phyloP scores from a whole-genome alignment of 2,113 vertebrate genomes.

The Oxygymnocypris stewartii region DNA sequence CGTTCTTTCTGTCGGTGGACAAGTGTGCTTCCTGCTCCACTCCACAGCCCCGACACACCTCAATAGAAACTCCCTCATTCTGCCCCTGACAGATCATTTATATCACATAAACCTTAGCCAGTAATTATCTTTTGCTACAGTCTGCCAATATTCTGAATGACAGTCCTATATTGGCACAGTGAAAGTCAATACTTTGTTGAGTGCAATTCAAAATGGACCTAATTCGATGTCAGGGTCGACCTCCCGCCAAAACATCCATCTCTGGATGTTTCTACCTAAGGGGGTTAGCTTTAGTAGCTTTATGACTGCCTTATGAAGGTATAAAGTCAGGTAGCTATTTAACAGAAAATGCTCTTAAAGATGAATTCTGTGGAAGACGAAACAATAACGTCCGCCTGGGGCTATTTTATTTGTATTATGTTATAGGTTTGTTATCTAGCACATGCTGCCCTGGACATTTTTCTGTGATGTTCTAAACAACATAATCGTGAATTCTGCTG shows the following conservation, averaged over 20 bases:
- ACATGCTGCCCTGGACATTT: background rate
- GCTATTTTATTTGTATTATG: background rate
- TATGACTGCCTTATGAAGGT: background rate
- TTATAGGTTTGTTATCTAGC: background rate
- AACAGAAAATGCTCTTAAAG: background rate
- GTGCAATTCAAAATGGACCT: conserved; percentile 19
- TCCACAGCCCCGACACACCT: conserved; percentile 22
- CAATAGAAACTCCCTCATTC: conserved; percentile 15
- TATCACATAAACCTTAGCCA: conserved; percentile 11
- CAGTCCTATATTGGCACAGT: conserved; percentile 19
- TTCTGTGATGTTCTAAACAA: too few species aligned
- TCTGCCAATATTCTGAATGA: conserved; percentile 38
- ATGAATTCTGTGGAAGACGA: background rate
- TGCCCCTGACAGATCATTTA: conserved; percentile 37
- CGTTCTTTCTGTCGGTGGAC: conserved; percentile 31
- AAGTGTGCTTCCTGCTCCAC: conserved; percentile 20
- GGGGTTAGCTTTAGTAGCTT: background rate
- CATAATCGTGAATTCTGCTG: too few species aligned
- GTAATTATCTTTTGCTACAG: conserved; percentile 43
- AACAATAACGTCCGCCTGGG: background rate
- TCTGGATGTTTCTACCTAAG: conserved; percentile 3
- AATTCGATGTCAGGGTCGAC: conserved; percentile 20
- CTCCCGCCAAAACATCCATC: conserved; percentile 6
- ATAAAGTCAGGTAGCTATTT: background rate
- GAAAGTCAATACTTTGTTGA: conserved; percentile 36